Evolutionary conservation across 2,888 invertebrate genomes (phyloP).

Genomic region (Chrysomela aeneicollis): DNA sequence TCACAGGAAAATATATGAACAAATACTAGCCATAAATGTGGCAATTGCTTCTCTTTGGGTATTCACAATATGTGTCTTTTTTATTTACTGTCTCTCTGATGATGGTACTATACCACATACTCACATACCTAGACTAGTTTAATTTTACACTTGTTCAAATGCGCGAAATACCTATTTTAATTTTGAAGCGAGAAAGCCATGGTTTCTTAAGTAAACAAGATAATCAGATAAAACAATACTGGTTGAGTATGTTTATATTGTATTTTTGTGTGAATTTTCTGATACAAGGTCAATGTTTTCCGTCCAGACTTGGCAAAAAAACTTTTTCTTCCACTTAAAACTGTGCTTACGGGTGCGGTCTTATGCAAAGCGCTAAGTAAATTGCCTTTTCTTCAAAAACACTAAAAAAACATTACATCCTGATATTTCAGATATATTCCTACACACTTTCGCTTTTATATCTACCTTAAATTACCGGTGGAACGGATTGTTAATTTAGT

Average conservation of each 20-base stretch:
- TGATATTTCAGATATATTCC: no score
- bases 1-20: not conserved
- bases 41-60: not conserved
- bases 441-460: no score
- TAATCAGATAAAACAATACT: not conserved
- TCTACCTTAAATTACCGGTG: no score
- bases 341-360: no score
- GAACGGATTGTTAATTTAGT: no score
- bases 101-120: no score
- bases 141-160: not conserved
- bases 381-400: no score
- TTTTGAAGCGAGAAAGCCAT: not conserved
- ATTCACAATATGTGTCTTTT: not conserved
- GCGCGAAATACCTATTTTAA: not conserved
- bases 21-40: not conserved
- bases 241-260: not conserved
- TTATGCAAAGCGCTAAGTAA: no score
- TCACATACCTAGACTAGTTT: no score
- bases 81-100: not conserved
- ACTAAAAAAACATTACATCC: no score
- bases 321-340: no score
- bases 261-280: not conserved
- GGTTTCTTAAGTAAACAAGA: not conserved
- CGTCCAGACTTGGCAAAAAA: no score
- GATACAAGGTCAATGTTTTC: not conserved